phyloP scores from a whole-genome alignment of 2,888 invertebrate genomes.

The Stramonita haemastoma region DNA sequence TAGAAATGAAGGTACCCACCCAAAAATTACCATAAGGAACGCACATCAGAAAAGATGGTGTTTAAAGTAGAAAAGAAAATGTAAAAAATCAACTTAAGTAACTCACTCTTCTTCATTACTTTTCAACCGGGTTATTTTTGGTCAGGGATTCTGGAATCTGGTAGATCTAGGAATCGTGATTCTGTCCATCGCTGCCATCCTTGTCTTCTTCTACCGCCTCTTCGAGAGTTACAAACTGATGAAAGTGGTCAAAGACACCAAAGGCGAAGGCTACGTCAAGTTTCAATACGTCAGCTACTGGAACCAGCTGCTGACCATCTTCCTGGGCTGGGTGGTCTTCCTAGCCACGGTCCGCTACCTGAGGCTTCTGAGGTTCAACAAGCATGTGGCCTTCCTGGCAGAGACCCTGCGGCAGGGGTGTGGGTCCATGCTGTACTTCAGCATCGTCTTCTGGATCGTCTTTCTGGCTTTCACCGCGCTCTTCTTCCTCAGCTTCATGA shows the following conservation, averaged over 20 bases:
- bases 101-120: too few species aligned
- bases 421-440: slow-evolving; percentile 71
- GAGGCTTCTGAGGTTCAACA: slow-evolving; percentile 79
- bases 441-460: slow-evolving; percentile 75
- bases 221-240: slow-evolving; percentile 74
- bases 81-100: too few species aligned
- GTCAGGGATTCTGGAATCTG: slow-evolving; percentile 53
- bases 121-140: background rate
- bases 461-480: slow-evolving; percentile 76
- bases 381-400: slow-evolving; percentile 72
- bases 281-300: slow-evolving; percentile 76
- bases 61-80: too few species aligned
- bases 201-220: slow-evolving; percentile 73
- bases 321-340: slow-evolving; percentile 79
- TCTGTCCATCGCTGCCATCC: slow-evolving; percentile 70
- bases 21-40: background rate
- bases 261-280: slow-evolving; percentile 48
- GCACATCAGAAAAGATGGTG: background rate
- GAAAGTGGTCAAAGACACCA: slow-evolving; percentile 71
- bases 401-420: slow-evolving; percentile 70
- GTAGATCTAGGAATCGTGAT: slow-evolving; percentile 63
- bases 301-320: slow-evolving; percentile 78
- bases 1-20: too few species aligned
- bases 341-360: slow-evolving; percentile 79
- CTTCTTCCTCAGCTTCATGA: slow-evolving; percentile 74